Evolutionary conservation across 1,140 invertebrate species (phyloP).

Genomic region (Brachionus calyciflorus): DNA sequence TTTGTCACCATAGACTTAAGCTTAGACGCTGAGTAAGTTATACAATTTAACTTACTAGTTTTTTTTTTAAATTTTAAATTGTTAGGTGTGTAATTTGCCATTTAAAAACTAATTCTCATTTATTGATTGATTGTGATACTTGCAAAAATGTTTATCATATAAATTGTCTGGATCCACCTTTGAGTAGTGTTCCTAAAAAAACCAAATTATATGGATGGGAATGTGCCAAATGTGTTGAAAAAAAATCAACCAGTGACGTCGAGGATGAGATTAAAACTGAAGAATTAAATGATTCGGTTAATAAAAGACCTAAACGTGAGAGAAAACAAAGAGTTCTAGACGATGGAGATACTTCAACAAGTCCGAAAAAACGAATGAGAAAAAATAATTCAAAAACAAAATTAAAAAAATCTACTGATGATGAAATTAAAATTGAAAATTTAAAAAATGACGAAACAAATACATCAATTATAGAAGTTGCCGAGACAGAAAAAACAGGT

Average conservation of each 20-base stretch:
- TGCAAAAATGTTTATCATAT: constrained; percentile 89
- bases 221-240: constrained; percentile 20
- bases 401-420: neutral
- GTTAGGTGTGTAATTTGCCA: constrained; percentile 64
- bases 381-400: neutral
- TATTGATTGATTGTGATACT: constrained; percentile 84
- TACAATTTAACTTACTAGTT: neutral
- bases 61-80: neutral
- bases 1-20: too few relatives aligned
- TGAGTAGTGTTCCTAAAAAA: constrained; percentile 80
- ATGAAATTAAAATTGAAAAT: neutral
- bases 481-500: too few relatives aligned
- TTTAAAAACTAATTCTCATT: constrained; percentile 70
- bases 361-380: neutral
- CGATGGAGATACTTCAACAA: neutral
- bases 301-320: neutral
- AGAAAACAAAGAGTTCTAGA: constrained; percentile 8
- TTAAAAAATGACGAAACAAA: neutral
- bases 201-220: constrained; percentile 45
- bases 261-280: constrained; percentile 18
- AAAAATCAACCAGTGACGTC: neutral
- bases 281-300: neutral
- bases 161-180: constrained; percentile 82
- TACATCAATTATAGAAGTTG: too few relatives aligned
- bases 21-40: neutral